Evolutionary conservation across 2,113 vertebrate genomes (phyloP).

Genomic region (Sterna hirundo): DNA sequence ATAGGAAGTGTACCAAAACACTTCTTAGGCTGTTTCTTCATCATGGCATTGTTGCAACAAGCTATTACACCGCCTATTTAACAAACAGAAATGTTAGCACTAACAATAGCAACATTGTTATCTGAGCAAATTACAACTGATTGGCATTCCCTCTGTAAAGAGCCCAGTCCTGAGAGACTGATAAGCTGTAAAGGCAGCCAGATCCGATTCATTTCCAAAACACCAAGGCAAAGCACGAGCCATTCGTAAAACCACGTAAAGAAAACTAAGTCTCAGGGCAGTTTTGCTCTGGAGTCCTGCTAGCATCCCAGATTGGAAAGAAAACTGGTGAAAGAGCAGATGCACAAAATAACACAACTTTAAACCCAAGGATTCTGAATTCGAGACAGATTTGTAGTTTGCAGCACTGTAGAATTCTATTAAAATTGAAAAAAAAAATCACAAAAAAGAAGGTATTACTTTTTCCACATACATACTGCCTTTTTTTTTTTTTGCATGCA

Average conservation of each 20-base stretch:
- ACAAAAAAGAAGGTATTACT: neutral
- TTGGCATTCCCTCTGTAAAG: neutral
- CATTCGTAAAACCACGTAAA: fast-evolving
- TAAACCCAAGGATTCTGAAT: neutral
- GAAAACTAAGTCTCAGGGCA: neutral
- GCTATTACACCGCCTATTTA: neutral
- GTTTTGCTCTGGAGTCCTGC: neutral
- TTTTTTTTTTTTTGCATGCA: neutral
- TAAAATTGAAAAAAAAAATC: fast-evolving
- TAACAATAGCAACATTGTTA: conserved; percentile 34
- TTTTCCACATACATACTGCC: neutral
- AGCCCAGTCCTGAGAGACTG: neutral
- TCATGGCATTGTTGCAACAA: neutral
- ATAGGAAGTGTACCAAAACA: neutral
- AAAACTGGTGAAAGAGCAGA: neutral
- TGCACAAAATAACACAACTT: neutral
- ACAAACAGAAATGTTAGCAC: neutral
- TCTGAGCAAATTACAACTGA: neutral
- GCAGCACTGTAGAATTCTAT: neutral
- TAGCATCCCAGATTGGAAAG: neutral
- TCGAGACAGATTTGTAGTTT: neutral
- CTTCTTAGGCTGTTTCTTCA: neutral
- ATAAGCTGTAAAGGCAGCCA: neutral
- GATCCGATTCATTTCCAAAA: neutral
- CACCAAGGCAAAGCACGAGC: neutral